phyloP scores from a whole-genome alignment of 2,888 invertebrate genomes.

The Cryptocephalus moraei region DNA sequence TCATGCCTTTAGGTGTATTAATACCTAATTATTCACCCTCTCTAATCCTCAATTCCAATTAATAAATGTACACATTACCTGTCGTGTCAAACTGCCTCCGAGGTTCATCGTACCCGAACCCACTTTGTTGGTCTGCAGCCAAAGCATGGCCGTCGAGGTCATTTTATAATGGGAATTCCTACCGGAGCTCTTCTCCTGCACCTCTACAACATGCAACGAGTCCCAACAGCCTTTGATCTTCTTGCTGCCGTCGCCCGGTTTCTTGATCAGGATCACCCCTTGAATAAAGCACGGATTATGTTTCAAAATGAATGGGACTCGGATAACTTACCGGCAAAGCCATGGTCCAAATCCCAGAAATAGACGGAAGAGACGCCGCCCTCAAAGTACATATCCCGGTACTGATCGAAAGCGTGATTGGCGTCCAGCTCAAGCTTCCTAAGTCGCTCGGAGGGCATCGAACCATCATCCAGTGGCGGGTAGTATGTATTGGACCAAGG shows the following conservation, averaged over 20 bases:
- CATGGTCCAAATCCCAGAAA: constrained; percentile 97
- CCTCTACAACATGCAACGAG: constrained; percentile 98
- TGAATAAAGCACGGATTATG: constrained; percentile 26
- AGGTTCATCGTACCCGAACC: constrained; percentile 98
- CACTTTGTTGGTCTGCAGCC: constrained; percentile 95
- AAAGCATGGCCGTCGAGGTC: constrained; percentile 98
- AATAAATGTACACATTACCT: constrained; percentile 45
- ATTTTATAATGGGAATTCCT: constrained; percentile 95
- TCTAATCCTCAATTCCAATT: no score
- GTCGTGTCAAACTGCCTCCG: constrained; percentile 95
- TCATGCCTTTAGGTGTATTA: no score
- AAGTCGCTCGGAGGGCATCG: constrained; percentile 93
- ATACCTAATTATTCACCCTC: no score
- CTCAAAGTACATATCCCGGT: constrained; percentile 98
- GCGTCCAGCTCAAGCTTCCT: constrained; percentile 95
- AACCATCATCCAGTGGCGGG: constrained; percentile 95
- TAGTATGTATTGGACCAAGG: constrained; percentile 99
- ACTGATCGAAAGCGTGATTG: constrained; percentile 97
- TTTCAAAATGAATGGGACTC: neutral
- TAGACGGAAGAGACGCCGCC: constrained; percentile 99
- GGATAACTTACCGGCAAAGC: constrained; percentile 68
- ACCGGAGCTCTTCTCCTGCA: constrained; percentile 91
- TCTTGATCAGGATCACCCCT: constrained; percentile 97
- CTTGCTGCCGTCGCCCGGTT: constrained; percentile 96
- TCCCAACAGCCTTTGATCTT: constrained; percentile 99